Evolutionary conservation across 2,113 vertebrate genomes (phyloP), one percentile per base, ranked within the genome.

Genomic region (Peucedramus taeniatus): DNA sequence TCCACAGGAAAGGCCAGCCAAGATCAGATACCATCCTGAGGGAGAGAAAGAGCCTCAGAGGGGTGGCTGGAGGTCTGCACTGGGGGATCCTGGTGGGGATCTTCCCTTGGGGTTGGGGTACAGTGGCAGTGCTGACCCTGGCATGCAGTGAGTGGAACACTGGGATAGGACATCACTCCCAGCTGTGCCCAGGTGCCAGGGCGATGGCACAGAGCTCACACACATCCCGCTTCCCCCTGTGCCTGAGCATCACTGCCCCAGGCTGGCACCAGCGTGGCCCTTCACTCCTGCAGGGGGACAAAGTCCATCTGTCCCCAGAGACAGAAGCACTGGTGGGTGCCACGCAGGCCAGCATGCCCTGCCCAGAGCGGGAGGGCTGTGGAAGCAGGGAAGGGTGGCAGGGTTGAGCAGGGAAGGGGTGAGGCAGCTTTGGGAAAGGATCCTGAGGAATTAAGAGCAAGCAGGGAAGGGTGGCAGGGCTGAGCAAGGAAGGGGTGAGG

Each of bases 281-380:
- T 81, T 57, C 3, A 0, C 6, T 16, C 19, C n/a, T 54, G 9
- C 18, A 22, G 45, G 10, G 15, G 64, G 12, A 12, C 51, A 50
- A 75, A 75, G 20, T 54, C 33, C 24, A 10, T 19, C 39, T 51
- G 24, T 51, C 15, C 37, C 54, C 37, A 51, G 53, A 37, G 37
- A 28, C 17, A 23, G 54, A 10, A 53, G 5, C 28, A 27, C 22
- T 40, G 16, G 57, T 42, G 21, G 50, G 31, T 59, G 76, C 31
- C 56, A 16, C 1, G 0, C 27, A 11, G 74, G 10, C 39, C 33
- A 11, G 10, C 0, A 2, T 30, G 61, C 57, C 45, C n/a, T 71
- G 13, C 23, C 18, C 21, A 16, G 40, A 31, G 71, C 7, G 2
- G 86, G 15, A 59, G 53, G 24, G 53, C 53, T 2, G 6, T 19